These are phyloP conservation scores for Calephelis virginiensis DNA, from an alignment of 1,140 invertebrate species.

Conservation along the genomic window DNA sequence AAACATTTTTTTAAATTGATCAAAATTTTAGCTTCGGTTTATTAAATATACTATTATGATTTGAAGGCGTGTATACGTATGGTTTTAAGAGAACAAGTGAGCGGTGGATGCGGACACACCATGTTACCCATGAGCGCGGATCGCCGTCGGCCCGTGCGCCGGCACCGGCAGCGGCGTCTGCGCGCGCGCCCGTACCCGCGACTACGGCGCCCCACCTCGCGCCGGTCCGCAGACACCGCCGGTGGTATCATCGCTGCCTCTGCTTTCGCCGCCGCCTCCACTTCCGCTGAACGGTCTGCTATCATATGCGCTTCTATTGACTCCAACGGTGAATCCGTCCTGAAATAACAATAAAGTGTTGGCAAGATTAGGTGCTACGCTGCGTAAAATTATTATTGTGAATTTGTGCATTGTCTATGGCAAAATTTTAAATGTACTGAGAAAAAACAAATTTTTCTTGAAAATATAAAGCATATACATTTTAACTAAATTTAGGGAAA, in stretches of 20 bases:
- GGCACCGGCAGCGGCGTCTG: slow-evolving; percentile 63
- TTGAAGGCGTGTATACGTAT: neutral
- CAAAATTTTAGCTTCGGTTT: too few species aligned
- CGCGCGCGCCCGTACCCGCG: slow-evolving; percentile 63
- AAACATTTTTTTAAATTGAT: too few species aligned
- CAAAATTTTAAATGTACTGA: too few species aligned
- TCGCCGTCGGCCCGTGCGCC: slow-evolving; percentile 63
- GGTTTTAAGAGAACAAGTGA: slow-evolving; percentile 49
- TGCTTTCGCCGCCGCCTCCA: slow-evolving; percentile 32
- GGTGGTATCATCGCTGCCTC: slow-evolving; percentile 26
- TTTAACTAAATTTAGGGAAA: too few species aligned
- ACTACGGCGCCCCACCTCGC: slow-evolving; percentile 56
- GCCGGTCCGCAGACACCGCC: slow-evolving; percentile 32
- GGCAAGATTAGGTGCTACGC: neutral
- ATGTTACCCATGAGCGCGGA: slow-evolving; percentile 71
- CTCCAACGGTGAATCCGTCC: slow-evolving; percentile 55
- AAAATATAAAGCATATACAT: too few species aligned
- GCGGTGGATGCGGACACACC: slow-evolving; percentile 64
- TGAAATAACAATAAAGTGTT: slow-evolving; percentile 30
- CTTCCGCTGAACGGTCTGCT: slow-evolving; percentile 58
- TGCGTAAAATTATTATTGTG: too few species aligned
- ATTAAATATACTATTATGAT: too few species aligned
- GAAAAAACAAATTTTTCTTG: too few species aligned
- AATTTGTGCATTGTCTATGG: too few species aligned
- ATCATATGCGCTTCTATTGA: slow-evolving; percentile 58